Base-by-base conservation (phyloP, 2,797 vertebrate genomes). In the Sylvilagus floridanus region DNA sequence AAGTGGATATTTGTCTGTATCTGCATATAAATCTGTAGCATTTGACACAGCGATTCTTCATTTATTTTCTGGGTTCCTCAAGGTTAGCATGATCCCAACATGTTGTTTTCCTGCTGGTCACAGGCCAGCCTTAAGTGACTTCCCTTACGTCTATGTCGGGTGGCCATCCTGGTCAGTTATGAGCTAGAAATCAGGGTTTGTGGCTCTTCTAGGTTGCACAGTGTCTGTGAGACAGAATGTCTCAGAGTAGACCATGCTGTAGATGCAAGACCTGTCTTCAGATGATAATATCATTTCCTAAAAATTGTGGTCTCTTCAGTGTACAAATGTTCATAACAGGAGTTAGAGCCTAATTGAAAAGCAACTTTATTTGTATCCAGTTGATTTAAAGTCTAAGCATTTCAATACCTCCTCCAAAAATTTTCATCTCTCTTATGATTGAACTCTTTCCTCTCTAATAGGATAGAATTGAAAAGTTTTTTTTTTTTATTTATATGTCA, bases 181-280 rank as follows among this genome's bases (percentile, higher is more conserved):
- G 32, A 37, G 26, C 52, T 78, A 28, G 52, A 26, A 50, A 3
- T 37, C 30, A 32, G 62, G 60, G 21, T 57, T 73, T 75, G 54
- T 90, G 62, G 60, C 42, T 84, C 0, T 21, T 52, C 26, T 17
- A 63, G 11, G 6, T 77, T 52, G 69, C 54, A n/a, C 30, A 32
- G 47, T 0, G 0, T 68, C 22, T 21, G 4, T 57, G 16, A 50
- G n/a, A 52, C 26, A n/a, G 5, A 12, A 2, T 65, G 7, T 68
- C 47, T 88, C n/a, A 11, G 9, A 6, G 6, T 21, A 24, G 76
- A 12, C 5, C 37, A 4, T 47, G n/a, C 52, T 35, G 21, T 42
- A 14, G 13, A 30, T 22, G 9, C 12, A 16, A 4, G 26, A 5
- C 60, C 17, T 32, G 12, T 79, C 71, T 63, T 94, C 83, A 92